Conservation (phyloP, 2,113 vertebrate genomes). For the Sardina pilchardus region DNA sequence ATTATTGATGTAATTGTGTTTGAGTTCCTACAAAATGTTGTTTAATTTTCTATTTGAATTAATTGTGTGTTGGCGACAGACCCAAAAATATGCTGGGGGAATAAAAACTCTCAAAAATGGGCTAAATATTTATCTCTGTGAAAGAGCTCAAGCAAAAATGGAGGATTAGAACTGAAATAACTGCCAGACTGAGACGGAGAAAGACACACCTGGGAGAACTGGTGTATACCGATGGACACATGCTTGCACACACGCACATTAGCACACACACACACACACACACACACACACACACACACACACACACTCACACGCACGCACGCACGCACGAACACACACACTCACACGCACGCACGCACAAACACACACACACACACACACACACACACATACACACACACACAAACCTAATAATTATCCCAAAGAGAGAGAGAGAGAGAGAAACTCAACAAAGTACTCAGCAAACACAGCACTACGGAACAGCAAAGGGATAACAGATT, state of each 20-base stretch:
- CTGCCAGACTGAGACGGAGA: background rate
- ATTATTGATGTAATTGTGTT: constrained; percentile 28
- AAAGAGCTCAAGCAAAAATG: background rate
- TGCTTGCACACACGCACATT: background rate
- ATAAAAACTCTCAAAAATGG: background rate
- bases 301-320: background rate
- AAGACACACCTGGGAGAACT: background rate
- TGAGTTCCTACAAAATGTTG: constrained; percentile 23
- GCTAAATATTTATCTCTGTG: background rate
- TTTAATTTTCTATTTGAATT: constrained; percentile 32
- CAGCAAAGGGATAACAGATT: constrained; percentile 5
- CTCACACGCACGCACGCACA: too few species aligned
- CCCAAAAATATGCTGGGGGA: constrained; percentile 4
- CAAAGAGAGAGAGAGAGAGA: background rate
- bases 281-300: background rate
- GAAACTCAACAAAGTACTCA: background rate
- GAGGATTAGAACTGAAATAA: background rate
- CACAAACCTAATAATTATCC: background rate
- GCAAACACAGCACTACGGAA: background rate
- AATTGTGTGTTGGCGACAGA: background rate
- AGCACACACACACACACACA: too few species aligned
- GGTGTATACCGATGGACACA: background rate
- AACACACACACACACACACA: too few species aligned
- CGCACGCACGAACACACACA: too few species aligned
- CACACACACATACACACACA: background rate